Conservation (phyloP, 2,113 vertebrate species). For the Pedionomus torquatus region DNA sequence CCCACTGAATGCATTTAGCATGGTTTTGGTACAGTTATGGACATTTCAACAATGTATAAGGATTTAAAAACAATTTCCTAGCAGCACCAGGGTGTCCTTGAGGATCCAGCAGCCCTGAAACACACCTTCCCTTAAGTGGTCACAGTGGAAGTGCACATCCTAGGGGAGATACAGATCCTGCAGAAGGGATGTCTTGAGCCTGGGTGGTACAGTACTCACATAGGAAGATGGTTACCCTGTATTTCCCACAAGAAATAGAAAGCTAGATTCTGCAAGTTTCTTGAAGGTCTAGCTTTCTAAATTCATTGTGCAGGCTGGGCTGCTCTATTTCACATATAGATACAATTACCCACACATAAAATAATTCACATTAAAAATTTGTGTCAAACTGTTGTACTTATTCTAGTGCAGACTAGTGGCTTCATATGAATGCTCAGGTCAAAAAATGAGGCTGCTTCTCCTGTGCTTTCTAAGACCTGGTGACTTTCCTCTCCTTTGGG, state of each 20-base stretch:
- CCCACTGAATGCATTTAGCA: neutral
- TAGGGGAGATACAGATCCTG: slow-evolving; percentile 68
- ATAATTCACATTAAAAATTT: neutral
- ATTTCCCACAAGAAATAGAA: slow-evolving; percentile 29
- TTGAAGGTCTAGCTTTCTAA: neutral
- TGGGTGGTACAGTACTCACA: slow-evolving; percentile 70
- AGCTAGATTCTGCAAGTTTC: neutral
- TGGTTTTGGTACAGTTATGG: rapidly evolving
- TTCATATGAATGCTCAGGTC: neutral
- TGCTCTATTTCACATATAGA: neutral
- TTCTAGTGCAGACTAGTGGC: neutral
- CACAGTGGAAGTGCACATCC: slow-evolving; percentile 51
- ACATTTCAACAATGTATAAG: neutral
- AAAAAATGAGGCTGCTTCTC: neutral
- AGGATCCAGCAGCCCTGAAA: slow-evolving; percentile 71
- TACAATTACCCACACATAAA: neutral
- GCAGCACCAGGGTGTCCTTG: slow-evolving; percentile 76
- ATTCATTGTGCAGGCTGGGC: neutral
- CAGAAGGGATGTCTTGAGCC: slow-evolving; percentile 78
- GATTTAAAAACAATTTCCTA: neutral
- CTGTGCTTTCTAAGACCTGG: neutral
- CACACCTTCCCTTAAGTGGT: slow-evolving; percentile 80
- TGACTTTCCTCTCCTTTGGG: neutral
- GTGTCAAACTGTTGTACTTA: neutral
- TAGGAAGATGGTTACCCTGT: slow-evolving; percentile 73